Base-by-base conservation (phyloP, 2,888 invertebrate species). In the Erynnis tages region DNA sequence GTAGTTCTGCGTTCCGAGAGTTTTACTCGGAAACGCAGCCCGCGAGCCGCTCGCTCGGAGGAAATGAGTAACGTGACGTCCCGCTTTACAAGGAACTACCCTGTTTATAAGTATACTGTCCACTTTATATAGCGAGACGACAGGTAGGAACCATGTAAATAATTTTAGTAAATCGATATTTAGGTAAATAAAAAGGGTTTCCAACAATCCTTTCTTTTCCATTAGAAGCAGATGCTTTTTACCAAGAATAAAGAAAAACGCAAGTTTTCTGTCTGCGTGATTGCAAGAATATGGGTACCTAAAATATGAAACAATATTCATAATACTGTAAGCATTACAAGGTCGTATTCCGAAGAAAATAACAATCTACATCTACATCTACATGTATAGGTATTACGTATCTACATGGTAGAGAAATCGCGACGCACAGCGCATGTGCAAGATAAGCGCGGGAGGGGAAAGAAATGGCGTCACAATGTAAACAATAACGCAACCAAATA, bases 401-500 rank as follows among this genome's bases (percentile, higher is more conserved):
- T 30, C 8, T 25, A 25, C 8, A 8, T 7, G 8, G 8, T 7
- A 25, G 8, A 25, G 25, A 25, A n/a, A 48, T 14, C 27, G 21
- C 25, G 48, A 35, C 44, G 57, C 46, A 56, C 23, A 52, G 73
- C 79, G 77, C 79, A 77, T 77, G 78, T 73, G 73, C 74, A 70
- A 54, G 57, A 57, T 71, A 62, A 66, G 62, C 71, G 72, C 70
- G 72, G 70, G 64, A 65, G 60, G 56, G 57, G 59, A 58, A 54
- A 62, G 63, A 59, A 60, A 67, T 66, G 64, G 66, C 67, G 67
- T 34, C 29, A 38, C 30, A 21, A 17, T 21, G 27, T 53, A 17
- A 37, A 27, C 40, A 46, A 21, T 17, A 45, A 44, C 44, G 37
- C 19, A 44, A 19, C 29, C 44, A 21, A 30, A 32, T 32, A 17